phyloP scores from a whole-genome alignment of 2,888 invertebrate species.

The Andrena marginata region DNA sequence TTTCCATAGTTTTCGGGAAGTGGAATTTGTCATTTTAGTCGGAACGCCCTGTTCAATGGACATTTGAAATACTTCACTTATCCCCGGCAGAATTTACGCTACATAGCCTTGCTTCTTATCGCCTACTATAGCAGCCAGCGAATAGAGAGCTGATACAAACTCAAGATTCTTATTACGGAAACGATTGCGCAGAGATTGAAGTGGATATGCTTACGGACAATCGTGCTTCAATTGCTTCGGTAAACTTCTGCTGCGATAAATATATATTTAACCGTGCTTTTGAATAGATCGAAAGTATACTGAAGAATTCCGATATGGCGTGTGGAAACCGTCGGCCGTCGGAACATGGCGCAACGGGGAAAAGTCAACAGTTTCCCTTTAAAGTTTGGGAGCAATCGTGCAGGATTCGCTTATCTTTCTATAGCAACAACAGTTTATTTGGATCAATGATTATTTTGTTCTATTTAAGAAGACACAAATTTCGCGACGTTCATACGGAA shows the following conservation, averaged over 20 bases:
- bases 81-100: too few species aligned
- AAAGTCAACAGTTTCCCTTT: neutral
- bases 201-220: too few species aligned
- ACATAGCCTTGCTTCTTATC: too few species aligned
- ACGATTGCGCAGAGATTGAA: neutral
- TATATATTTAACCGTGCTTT: neutral
- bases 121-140: too few species aligned
- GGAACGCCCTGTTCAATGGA: too few species aligned
- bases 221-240: neutral
- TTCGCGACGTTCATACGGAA: neutral
- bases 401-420: neutral
- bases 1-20: neutral
- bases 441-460: neutral
- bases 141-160: neutral
- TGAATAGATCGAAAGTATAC: neutral
- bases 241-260: neutral
- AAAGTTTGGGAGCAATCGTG: neutral
- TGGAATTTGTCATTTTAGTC: neutral
- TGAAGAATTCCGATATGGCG: slow-evolving; percentile 3
- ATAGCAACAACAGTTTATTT: neutral
- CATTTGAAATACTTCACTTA: too few species aligned
- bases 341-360: slow-evolving; percentile 74
- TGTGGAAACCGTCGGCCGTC: slow-evolving; percentile 79
- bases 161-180: neutral
- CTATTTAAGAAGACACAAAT: slow-evolving; percentile 4